Base-by-base conservation (phyloP, 2,797 vertebrate genomes). In the Acanthurus lineatus region DNA sequence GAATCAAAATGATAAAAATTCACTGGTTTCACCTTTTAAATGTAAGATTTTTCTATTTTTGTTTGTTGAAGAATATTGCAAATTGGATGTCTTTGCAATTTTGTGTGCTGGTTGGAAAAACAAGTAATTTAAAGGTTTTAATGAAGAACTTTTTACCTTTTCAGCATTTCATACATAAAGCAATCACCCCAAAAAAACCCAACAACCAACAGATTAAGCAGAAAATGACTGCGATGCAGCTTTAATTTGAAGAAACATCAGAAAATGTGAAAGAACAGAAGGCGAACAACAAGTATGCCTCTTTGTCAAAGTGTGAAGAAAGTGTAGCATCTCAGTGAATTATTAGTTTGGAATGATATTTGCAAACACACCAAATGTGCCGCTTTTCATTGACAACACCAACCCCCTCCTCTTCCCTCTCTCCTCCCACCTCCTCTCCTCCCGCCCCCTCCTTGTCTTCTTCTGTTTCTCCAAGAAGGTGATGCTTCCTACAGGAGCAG, bases 401-500 rank as follows among this genome's bases (percentile, higher is more conserved):
- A 71, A 61, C 32, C 28, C 28, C 64, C 60, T 48, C 59, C 54
- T 76, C 44, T 63, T 60, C 51, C 70, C 19, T 59, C 62, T 10
- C 63, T 57, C 56, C 3, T 35, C 47, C 61, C 28, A 6, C 32
- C 22, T 69, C 16, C 3, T 22, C 19, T 57, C 25, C 42, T 51
- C 32, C 32, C 32, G 32, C 32, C 32, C 86, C 87, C 72, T 63
- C 76, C 82, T 69, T 87, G 53, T 35, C 32, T 35, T 93, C 82
- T 85, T 90, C 84, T 86, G 87, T 96, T 95, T 94, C 95, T 96
- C 95, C 94, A 97, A 98, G 97, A 99, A 99, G 97, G 97, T 99
- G 97, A 99, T 99, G 97, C 97, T 99, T 96, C 98, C 98, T 92
- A 96, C 97, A 93, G 98, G 98, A 94, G 97, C 98, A 35, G 97